Percentiles rank a stretch among this genome's conserved stretches.
These are phyloP conservation scores for Agelaius phoeniceus DNA, from an alignment of 2,113 vertebrate species.

Conservation along the genomic window DNA sequence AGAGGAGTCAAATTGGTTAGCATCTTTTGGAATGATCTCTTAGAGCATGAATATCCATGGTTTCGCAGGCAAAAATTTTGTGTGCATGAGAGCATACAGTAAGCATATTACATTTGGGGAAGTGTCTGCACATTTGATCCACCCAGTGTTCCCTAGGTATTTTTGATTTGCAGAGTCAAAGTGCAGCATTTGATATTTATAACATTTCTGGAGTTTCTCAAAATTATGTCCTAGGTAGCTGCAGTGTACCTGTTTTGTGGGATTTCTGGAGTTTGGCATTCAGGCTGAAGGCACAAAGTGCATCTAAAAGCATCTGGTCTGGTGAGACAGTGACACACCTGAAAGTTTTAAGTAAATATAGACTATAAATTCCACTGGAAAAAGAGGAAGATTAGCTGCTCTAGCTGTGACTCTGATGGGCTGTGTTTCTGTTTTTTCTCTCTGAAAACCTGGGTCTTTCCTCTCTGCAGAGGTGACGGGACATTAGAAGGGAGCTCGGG, in stretches of 20 bases:
- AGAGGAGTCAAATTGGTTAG: fast-evolving
- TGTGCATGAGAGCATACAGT: background rate
- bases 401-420: fast-evolving
- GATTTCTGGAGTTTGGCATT: background rate
- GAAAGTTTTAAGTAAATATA: background rate
- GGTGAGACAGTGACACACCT: background rate
- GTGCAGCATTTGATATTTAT: background rate
- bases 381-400: background rate
- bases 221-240: background rate
- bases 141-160: background rate
- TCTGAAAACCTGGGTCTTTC: background rate
- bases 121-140: background rate
- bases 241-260: fast-evolving
- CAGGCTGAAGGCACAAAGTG: background rate
- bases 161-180: background rate
- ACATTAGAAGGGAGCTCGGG: background rate
- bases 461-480: background rate
- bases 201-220: background rate
- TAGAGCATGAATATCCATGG: fast-evolving
- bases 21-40: background rate
- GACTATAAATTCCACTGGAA: background rate
- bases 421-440: background rate
- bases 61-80: background rate
- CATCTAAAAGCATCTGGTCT: background rate
- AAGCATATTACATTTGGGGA: background rate